Evolutionary conservation across 2,797 vertebrate species (phyloP).

Genomic region (Eulemur coronatus): DNA sequence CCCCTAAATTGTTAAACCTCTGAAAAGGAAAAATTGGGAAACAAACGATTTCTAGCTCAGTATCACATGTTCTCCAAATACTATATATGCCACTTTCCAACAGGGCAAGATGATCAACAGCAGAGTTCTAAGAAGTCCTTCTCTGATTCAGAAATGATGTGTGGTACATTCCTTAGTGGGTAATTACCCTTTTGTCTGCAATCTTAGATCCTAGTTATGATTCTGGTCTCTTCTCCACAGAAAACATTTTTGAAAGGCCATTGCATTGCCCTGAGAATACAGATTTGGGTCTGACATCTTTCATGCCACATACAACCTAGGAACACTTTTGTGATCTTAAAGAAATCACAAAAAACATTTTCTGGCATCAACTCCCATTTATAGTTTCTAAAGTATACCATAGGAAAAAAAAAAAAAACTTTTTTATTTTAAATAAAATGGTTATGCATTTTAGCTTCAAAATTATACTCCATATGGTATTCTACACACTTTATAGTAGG

Average conservation of each 20-base stretch:
- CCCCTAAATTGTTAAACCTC: background rate
- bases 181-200: constrained; percentile 53
- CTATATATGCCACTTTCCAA: background rate
- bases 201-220: constrained; percentile 43
- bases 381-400: background rate
- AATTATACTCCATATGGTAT: background rate
- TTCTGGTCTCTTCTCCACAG: constrained; percentile 30
- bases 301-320: background rate
- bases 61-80: background rate
- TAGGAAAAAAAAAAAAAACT: background rate
- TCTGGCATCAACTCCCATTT: background rate
- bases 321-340: background rate
- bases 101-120: background rate
- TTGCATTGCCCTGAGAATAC: background rate
- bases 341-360: background rate
- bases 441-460: background rate
- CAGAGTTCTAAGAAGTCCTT: background rate
- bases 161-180: background rate
- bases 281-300: constrained; percentile 47
- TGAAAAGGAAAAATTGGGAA: background rate
- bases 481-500: background rate
- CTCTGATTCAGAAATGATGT: background rate
- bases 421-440: background rate
- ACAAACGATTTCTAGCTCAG: background rate
- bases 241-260: constrained; percentile 62